A percentile compares a stretch with the other conserved stretches of the same genome.
These are phyloP conservation scores for Cebidichthys violaceus DNA, from an alignment of 2,113 vertebrate species.

Conservation along the genomic window DNA sequence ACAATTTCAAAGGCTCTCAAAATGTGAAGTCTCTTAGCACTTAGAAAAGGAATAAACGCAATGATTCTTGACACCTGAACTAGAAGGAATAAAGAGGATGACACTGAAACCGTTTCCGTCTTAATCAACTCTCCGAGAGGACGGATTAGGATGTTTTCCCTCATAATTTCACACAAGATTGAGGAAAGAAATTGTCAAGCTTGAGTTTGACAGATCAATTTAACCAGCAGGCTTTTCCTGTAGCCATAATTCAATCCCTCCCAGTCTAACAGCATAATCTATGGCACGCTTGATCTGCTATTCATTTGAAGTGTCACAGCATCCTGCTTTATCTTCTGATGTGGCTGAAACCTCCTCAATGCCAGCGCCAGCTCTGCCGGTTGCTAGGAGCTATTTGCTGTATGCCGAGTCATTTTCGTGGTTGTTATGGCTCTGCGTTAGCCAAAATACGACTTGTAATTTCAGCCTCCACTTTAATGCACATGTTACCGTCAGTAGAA, in stretches of 20 bases:
- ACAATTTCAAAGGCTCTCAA: not conserved
- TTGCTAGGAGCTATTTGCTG: conserved; percentile 70
- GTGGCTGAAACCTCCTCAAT: conserved; percentile 58
- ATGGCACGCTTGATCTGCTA: conserved; percentile 77
- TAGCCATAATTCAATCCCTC: conserved; percentile 75
- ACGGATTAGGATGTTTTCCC: conserved; percentile 78
- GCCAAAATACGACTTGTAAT: conserved; percentile 34
- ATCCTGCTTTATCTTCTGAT: conserved; percentile 73
- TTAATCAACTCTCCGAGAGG: conserved; percentile 68
- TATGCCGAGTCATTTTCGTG: conserved; percentile 67
- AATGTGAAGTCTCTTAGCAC: conserved; percentile 8
- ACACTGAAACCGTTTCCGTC: conserved; percentile 62
- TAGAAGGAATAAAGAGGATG: conserved; percentile 48
- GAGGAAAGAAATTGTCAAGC: conserved; percentile 76
- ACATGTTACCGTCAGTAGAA: conserved; percentile 46
- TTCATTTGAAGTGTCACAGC: conserved; percentile 81
- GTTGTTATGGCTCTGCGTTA: conserved; percentile 60
- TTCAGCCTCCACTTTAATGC: conserved; percentile 46
- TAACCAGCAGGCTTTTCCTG: conserved; percentile 68
- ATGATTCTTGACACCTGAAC: conserved; percentile 52
- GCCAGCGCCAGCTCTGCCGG: conserved; percentile 31
- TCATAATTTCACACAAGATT: conserved; percentile 73
- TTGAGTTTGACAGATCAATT: conserved; percentile 84
- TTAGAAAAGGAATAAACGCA: conserved; percentile 7
- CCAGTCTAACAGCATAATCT: conserved; percentile 78